Evolutionary conservation across 2,113 vertebrate genomes (phyloP).

Genomic region (Platanista minor): DNA sequence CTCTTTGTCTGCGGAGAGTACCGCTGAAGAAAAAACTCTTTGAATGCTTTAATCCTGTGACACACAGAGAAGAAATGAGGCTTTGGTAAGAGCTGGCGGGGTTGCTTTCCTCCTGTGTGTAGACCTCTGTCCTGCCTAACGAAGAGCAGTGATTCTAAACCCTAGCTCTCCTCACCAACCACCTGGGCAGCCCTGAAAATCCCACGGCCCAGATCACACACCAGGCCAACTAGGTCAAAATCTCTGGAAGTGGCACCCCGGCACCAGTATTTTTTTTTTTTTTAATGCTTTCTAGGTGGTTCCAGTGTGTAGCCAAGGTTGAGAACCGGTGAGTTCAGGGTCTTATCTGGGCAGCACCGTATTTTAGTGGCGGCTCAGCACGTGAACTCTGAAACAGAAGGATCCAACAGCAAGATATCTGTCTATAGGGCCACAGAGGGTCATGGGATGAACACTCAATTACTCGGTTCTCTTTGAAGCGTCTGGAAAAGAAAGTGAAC

Average conservation of each 20-base stretch:
- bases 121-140: not conserved
- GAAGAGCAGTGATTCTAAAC: not conserved
- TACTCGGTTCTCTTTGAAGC: not conserved
- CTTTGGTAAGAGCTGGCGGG: not conserved
- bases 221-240: not conserved
- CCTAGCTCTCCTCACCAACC: not conserved
- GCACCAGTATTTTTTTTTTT: not conserved
- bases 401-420: not conserved
- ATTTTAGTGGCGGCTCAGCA: not conserved
- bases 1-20: not conserved
- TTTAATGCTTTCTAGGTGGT: not conserved
- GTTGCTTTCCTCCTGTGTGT: too few relatives aligned
- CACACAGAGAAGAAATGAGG: not conserved
- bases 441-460: not conserved
- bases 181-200: not conserved
- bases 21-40: not conserved
- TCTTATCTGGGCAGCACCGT: not conserved
- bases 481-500: not conserved
- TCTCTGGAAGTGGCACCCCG: not conserved
- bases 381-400: rapidly evolving
- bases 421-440: not conserved
- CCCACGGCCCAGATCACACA: not conserved
- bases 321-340: not conserved
- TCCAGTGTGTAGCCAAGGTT: rapidly evolving
- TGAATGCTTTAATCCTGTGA: not conserved